Evolutionary conservation across 2,888 invertebrate genomes (phyloP).

Genomic region (Drosophila melanocephala): DNA sequence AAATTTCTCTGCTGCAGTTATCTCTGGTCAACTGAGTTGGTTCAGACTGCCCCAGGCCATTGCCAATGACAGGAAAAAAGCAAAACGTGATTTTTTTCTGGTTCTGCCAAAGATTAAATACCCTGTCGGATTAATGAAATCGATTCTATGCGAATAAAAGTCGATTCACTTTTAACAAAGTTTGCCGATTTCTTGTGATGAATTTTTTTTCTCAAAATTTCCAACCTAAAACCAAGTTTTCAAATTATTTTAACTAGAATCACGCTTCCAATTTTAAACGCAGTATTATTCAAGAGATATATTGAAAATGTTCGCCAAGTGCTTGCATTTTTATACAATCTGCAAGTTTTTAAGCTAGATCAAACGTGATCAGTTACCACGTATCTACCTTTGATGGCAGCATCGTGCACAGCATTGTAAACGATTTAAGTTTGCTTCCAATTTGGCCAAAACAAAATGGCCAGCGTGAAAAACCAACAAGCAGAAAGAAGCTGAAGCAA

Average conservation of each 20-base stretch:
- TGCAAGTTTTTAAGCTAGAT: neutral
- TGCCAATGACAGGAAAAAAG: neutral
- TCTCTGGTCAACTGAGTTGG: neutral
- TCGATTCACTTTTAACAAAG: neutral
- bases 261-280: neutral
- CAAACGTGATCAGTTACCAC: neutral
- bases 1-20: neutral
- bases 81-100: neutral
- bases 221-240: neutral
- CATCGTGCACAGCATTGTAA: neutral
- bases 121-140: constrained; percentile 1
- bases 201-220: neutral
- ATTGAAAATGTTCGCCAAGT: neutral
- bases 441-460: constrained; percentile 34
- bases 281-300: too few relatives aligned
- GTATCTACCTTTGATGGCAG: neutral
- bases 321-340: neutral
- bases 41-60: neutral
- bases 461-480: constrained; percentile 38
- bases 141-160: neutral
- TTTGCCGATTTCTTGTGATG: neutral
- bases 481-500: constrained; percentile 7
- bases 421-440: constrained; percentile 1
- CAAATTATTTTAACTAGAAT: neutral
- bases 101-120: neutral